phyloP scores from a whole-genome alignment of 2,888 invertebrate genomes.

The Vesta saturnalis region DNA sequence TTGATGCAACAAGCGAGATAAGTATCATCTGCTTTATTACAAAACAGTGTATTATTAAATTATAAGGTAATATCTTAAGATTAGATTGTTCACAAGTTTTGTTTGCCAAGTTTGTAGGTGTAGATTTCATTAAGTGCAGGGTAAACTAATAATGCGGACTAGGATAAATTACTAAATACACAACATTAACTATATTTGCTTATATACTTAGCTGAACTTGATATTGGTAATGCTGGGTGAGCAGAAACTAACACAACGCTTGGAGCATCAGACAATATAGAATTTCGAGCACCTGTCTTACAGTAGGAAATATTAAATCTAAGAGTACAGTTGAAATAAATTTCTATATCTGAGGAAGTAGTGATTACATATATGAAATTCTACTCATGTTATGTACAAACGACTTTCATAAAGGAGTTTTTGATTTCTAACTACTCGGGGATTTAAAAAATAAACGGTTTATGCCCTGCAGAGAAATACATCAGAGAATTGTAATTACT shows the following conservation, averaged over 20 bases:
- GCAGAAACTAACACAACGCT: conserved; percentile 33
- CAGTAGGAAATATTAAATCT: conserved; percentile 31
- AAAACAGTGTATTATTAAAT: conserved; percentile 32
- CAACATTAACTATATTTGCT: conserved; percentile 59
- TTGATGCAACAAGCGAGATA: too few species aligned
- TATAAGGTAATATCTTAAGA: conserved; percentile 40
- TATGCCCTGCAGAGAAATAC: conserved; percentile 45
- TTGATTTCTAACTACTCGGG: conserved; percentile 56
- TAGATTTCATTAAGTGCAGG: conserved; percentile 60
- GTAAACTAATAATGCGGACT: conserved; percentile 58
- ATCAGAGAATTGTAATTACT: conserved; percentile 49
- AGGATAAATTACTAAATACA: conserved; percentile 58
- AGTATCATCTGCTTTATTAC: conserved; percentile 13
- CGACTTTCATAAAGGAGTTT: conserved; percentile 55
- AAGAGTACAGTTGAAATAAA: conserved; percentile 37
- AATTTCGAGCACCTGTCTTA: conserved; percentile 31
- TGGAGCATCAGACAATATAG: conserved; percentile 30
- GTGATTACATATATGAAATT: conserved; percentile 50
- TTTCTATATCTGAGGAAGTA: conserved; percentile 47
- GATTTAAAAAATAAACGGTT: conserved; percentile 48
- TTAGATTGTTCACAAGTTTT: conserved; percentile 54
- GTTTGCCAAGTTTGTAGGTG: conserved; percentile 54
- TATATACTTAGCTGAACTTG: conserved; percentile 49
- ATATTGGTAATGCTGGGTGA: conserved; percentile 36
- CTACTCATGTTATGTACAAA: conserved; percentile 49